phyloP scores from a whole-genome alignment of 2,113 vertebrate species.

The Rhadina sibilatrix region DNA sequence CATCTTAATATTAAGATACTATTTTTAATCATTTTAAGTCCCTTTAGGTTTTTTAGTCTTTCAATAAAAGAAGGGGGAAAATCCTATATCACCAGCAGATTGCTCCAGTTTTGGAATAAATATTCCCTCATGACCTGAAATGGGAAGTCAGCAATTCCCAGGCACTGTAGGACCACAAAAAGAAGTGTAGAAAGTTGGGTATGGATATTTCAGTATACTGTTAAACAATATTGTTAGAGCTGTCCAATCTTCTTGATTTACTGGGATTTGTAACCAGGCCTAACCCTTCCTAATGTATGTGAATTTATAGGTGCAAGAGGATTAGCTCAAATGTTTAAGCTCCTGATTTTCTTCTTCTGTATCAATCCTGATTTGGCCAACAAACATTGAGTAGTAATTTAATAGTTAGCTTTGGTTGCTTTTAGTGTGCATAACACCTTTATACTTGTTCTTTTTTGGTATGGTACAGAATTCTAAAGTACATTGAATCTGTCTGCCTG shows the following conservation, averaged over 20 bases:
- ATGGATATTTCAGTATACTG: background rate
- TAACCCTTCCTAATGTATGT: background rate
- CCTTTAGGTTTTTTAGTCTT: background rate
- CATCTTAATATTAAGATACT: background rate
- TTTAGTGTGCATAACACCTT: background rate
- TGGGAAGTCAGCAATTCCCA: background rate
- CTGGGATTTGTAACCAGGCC: background rate
- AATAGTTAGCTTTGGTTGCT: background rate
- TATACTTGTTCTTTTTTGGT: background rate
- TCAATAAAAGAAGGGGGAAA: background rate
- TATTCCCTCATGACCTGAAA: rapidly evolving
- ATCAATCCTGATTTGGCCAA: background rate
- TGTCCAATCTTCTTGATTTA: background rate
- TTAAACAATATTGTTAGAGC: background rate
- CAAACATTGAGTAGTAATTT: background rate
- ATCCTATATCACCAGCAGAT: background rate
- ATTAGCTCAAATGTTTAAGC: background rate
- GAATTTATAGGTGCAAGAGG: background rate
- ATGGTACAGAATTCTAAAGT: background rate
- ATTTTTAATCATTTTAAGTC: background rate
- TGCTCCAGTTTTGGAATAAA: background rate
- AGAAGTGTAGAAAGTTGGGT: background rate
- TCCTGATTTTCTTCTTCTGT: background rate
- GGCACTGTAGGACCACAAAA: background rate
- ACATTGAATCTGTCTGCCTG: background rate